Conservation (phyloP, 1,140 invertebrate species). For the Nixonia krombeini region DNA sequence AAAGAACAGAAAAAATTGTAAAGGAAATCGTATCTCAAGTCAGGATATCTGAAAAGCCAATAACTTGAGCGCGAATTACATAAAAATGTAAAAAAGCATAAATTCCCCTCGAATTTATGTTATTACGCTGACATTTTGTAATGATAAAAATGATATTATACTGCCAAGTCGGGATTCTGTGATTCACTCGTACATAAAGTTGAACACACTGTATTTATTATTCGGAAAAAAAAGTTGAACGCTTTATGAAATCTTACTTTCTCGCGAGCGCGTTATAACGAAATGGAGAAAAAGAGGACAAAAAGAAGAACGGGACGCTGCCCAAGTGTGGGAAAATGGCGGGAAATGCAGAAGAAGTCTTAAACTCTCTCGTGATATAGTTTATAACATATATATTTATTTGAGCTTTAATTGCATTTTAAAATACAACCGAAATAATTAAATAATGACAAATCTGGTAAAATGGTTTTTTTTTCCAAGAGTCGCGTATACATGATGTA, state of each 20-base stretch:
- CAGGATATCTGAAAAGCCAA: constrained; percentile 24
- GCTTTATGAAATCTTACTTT: constrained; percentile 37
- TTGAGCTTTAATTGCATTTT: constrained; percentile 74
- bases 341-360: too few relatives aligned
- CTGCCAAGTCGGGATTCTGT: constrained; percentile 15
- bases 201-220: constrained; percentile 21
- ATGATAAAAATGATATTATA: constrained; percentile 49
- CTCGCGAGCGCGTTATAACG: constrained; percentile 24
- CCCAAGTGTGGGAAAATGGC: constrained; percentile 2
- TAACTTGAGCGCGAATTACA: constrained; percentile 36
- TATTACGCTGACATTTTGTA: constrained; percentile 32
- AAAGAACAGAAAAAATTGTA: constrained; percentile 47
- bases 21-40: constrained; percentile 37
- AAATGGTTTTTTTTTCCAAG: constrained; percentile 69
- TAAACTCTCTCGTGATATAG: constrained; percentile 58
- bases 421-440: constrained; percentile 74
- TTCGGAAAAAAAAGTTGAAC: constrained; percentile 27
- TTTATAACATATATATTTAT: constrained; percentile 75
- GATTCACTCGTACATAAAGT: constrained; percentile 7
- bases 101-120: constrained; percentile 43
- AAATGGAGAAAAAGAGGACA: constrained; percentile 6
- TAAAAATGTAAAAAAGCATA: constrained; percentile 41
- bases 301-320: constrained; percentile 4
- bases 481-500: constrained; percentile 73
- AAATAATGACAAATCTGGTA: constrained; percentile 74